Evolutionary conservation across 2,797 vertebrate species (phyloP).

Genomic region (Neostethus bicornis): DNA sequence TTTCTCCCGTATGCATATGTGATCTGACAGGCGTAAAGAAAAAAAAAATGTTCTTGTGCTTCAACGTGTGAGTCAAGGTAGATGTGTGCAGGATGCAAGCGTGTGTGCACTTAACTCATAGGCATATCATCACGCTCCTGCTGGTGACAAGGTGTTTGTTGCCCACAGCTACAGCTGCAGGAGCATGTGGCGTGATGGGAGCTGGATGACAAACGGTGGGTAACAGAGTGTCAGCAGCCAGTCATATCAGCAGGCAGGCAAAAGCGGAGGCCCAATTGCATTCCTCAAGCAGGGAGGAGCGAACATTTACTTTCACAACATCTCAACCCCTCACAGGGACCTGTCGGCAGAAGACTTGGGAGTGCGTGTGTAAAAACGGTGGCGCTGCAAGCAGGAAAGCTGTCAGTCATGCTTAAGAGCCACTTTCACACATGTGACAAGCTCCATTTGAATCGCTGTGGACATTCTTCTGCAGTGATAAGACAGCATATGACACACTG

Average conservation of each 20-base stretch:
- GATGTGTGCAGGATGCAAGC: conserved; percentile 12
- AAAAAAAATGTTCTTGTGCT: conserved; percentile 21
- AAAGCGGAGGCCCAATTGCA: conserved; percentile 19
- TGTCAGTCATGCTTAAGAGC: conserved; percentile 37
- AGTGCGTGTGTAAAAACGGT: conserved; percentile 16
- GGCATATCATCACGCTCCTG: conserved; percentile 28
- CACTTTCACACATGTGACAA: conserved; percentile 33
- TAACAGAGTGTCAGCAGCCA: conserved; percentile 43
- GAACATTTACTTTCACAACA: conserved; percentile 26
- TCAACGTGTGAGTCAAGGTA: conserved; percentile 17
- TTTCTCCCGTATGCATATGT: conserved; percentile 38
- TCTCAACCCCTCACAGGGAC: conserved; percentile 2
- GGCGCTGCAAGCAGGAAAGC: conserved; percentile 24
- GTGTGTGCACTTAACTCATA: conserved; percentile 36
- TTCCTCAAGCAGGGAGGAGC: conserved; percentile 26
- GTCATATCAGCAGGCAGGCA: conserved; percentile 15
- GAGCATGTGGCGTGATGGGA: conserved; percentile 38
- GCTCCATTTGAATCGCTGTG: conserved; percentile 32
- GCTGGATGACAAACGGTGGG: conserved; percentile 43
- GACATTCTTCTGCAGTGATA: conserved; percentile 23
- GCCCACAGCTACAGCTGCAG: conserved; percentile 46
- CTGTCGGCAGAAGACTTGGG: conserved; percentile 13
- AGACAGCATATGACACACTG: conserved; percentile 24
- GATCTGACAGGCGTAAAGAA: conserved; percentile 49
- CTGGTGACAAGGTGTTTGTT: conserved; percentile 50